Percentiles rank a stretch among this genome's conserved stretches.
phyloP scores from a whole-genome alignment of 2,797 vertebrate species.

The Sebastes flavidus region DNA sequence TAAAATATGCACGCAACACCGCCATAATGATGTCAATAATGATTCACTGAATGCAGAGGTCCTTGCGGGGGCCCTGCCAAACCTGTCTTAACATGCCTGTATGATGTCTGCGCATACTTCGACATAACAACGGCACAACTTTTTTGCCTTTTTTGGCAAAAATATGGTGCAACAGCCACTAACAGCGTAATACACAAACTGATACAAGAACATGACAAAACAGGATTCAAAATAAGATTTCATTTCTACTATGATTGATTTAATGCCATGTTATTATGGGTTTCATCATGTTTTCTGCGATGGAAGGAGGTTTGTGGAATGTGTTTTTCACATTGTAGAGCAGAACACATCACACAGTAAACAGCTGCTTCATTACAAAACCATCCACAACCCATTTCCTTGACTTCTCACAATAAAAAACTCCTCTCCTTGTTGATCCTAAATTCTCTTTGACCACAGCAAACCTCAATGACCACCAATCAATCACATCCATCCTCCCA shows the following conservation, averaged over 20 bases:
- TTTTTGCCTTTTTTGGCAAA: neutral
- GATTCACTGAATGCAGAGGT: neutral
- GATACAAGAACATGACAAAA: too few species aligned
- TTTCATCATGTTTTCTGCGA: neutral
- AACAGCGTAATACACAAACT: neutral
- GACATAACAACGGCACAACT: neutral
- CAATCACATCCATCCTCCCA: neutral
- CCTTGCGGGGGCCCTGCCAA: neutral
- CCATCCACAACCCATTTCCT: neutral
- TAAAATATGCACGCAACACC: neutral
- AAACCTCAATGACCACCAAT: conserved; percentile 5
- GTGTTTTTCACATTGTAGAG: conserved; percentile 2
- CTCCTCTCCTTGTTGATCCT: neutral
- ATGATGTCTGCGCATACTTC: neutral
- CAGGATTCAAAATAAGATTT: neutral
- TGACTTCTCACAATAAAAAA: conserved; percentile 3
- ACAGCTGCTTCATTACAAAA: neutral
- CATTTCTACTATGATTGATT: neutral
- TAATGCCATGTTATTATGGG: neutral
- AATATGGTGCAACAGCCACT: neutral
- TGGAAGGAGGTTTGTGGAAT: neutral
- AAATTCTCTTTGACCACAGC: neutral
- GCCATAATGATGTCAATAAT: neutral
- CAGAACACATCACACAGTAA: neutral
- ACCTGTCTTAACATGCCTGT: neutral